Evolutionary conservation across 2,888 invertebrate genomes (phyloP).

Genomic region (Labia minor): DNA sequence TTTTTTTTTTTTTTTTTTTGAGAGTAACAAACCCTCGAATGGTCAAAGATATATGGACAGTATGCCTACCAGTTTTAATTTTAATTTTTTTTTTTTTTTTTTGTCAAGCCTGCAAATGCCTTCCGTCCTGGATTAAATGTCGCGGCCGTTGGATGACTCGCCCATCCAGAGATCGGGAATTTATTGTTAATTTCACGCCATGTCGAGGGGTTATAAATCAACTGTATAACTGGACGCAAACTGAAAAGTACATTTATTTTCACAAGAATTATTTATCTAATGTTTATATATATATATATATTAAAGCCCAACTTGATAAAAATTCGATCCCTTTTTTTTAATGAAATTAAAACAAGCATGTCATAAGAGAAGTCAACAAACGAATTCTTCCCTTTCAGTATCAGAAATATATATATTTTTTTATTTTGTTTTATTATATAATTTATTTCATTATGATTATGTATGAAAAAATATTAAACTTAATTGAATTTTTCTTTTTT

Average conservation of each 20-base stretch:
- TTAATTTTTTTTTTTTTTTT: constrained; percentile 3
- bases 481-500: too few relatives aligned
- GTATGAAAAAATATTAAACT: too few relatives aligned
- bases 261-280: background rate
- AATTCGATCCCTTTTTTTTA: background rate
- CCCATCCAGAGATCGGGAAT: background rate
- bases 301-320: background rate
- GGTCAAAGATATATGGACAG: background rate
- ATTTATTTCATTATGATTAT: too few relatives aligned
- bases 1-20: background rate
- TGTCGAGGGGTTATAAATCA: background rate
- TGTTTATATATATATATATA: background rate
- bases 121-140: constrained; percentile 8
- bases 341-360: background rate
- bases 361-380: too few relatives aligned
- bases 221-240: background rate
- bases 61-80: background rate
- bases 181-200: constrained; percentile 13
- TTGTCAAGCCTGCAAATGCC: background rate
- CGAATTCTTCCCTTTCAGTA: too few relatives aligned
- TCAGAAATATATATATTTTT: too few relatives aligned
- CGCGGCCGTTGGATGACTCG: background rate
- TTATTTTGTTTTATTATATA: too few relatives aligned
- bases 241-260: background rate
- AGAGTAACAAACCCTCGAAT: background rate